Percentiles rank a stretch among this genome's conserved stretches.
Evolutionary conservation across 2,797 vertebrate species (phyloP).

Genomic region (Lemur catta): DNA sequence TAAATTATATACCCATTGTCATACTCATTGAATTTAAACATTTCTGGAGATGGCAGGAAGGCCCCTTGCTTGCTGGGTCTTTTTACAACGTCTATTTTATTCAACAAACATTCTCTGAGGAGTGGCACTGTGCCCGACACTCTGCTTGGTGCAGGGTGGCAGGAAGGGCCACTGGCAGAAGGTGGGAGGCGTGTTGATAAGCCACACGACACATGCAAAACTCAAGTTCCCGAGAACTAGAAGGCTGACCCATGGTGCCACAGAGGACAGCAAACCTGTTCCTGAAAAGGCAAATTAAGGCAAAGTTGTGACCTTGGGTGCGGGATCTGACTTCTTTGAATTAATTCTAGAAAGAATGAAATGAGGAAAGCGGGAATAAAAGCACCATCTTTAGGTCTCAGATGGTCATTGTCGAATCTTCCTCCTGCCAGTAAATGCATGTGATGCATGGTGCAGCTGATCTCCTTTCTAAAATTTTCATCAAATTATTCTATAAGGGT

Average conservation of each 20-base stretch:
- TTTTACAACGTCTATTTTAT: neutral
- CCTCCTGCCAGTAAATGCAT: slow-evolving; percentile 40
- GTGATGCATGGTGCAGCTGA: neutral
- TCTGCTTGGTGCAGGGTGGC: fast-evolving
- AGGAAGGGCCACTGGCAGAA: fast-evolving
- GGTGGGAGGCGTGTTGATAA: fast-evolving
- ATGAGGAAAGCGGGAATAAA: neutral
- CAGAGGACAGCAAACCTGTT: fast-evolving
- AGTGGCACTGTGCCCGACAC: fast-evolving
- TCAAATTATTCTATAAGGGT: slow-evolving; percentile 62
- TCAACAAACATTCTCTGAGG: neutral
- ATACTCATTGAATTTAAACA: neutral
- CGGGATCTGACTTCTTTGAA: neutral
- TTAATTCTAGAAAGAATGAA: neutral
- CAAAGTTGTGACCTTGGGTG: neutral
- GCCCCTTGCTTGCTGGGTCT: neutral
- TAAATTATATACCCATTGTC: neutral
- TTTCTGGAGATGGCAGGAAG: neutral
- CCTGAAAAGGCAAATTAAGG: neutral
- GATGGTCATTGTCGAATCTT: slow-evolving; percentile 31
- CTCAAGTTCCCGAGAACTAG: fast-evolving
- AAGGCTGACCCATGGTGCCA: fast-evolving
- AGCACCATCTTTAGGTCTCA: slow-evolving; percentile 42
- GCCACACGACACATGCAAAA: fast-evolving
- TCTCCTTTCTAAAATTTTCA: slow-evolving; percentile 72